A percentile compares a stretch with the other conserved stretches of the same genome.
Conservation (phyloP, 2,888 invertebrate genomes). For the Liposcelis brunnea region DNA sequence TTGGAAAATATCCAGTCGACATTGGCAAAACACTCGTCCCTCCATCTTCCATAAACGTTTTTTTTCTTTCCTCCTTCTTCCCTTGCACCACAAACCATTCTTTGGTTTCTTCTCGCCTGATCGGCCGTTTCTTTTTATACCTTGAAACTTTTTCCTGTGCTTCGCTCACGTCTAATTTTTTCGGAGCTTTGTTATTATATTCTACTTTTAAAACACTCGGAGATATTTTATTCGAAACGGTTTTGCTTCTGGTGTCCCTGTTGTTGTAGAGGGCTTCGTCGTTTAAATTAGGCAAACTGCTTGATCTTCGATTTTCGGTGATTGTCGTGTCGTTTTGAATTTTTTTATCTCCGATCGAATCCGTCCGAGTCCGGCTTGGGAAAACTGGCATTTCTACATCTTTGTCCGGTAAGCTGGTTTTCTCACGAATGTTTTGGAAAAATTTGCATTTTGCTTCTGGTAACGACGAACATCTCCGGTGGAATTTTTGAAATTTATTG, state of each 20-base stretch:
- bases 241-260: background rate
- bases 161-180: background rate
- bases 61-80: constrained; percentile 16
- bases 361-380: background rate
- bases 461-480: constrained; percentile 37
- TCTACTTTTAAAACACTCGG: constrained; percentile 24
- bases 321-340: background rate
- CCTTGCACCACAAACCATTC: background rate
- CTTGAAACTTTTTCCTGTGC: background rate
- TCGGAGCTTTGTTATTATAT: constrained; percentile 18
- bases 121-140: background rate
- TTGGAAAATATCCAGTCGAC: constrained; percentile 41
- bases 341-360: background rate
- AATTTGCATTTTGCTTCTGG: constrained; percentile 24
- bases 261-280: background rate
- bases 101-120: no score
- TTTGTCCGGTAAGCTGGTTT: constrained; percentile 13
- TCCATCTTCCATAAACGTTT: constrained; percentile 40
- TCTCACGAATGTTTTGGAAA: constrained; percentile 21
- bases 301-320: background rate
- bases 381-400: background rate
- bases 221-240: constrained; percentile 16
- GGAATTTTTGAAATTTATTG: constrained; percentile 28
- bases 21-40: constrained; percentile 39
- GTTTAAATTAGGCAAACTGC: background rate